Base-by-base conservation (phyloP, 2,797 vertebrate genomes). In the Distichodus sexfasciatus region DNA sequence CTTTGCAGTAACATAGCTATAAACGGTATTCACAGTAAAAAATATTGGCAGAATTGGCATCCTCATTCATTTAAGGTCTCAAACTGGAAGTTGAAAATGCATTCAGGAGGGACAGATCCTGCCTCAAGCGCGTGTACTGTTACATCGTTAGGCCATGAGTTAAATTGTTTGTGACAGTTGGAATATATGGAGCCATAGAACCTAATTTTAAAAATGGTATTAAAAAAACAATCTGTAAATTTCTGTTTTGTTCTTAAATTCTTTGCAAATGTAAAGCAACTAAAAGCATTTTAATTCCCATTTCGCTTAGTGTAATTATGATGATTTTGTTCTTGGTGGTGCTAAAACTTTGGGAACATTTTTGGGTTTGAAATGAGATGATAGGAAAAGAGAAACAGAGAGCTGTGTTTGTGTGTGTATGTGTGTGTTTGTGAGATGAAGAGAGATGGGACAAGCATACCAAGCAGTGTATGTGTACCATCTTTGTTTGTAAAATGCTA, bases 1-100 rank as follows among this genome's bases (percentile, higher is more conserved):
- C 77, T 76, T 81, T 82, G 80, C 82, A 75, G 83, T 86, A 85
- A 88, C 86, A 78, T 63, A 75, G 77, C 80, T 68, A 65, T 59
- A 69, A 75, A 81, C 78, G 86, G 86, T 80, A 86, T 83, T 86
- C 80, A 82, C 82, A 75, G 75, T 72, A 55, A 40, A 62, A 28
- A 14, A 46, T n/a, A 8, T n/a, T 44, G 36, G 15, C 53, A 47
- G 12, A 10, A 47, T 68, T 28, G 48, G 54, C 29, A 40, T 26
- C 14, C 14, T 55, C 4, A 19, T 19, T 29, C 31, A 31, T 10
- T 26, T 64, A 28, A 2, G 21, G 15, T 26, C 17, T 50, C 29
- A 69, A 31, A 26, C 35, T 50, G 12, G 6, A 63, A 43, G 19
- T 17, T 63, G 19, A n/a, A n/a, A n/a, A n/a, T n/a, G n/a, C n/a